A percentile compares a stretch with the other conserved stretches of the same genome.
Conservation (phyloP, 1,140 invertebrate species). For the Aphelenchoides fujianensis region DNA sequence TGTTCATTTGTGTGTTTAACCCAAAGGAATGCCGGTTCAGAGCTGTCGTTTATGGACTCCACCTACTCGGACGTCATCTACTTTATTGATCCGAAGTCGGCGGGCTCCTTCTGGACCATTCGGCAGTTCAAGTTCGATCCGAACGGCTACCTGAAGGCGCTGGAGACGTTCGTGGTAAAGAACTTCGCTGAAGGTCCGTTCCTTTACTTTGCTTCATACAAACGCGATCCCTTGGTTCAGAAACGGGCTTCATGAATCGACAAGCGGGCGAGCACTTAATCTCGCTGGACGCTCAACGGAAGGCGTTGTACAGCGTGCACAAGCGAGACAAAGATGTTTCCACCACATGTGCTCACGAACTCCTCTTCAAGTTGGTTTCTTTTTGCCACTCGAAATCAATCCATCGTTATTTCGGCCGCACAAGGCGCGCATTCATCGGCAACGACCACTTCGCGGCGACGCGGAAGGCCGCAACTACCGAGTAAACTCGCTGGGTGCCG, state of each 20-base stretch:
- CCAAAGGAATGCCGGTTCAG: not conserved
- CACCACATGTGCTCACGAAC: slow-evolving; percentile 28
- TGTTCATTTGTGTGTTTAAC: not conserved
- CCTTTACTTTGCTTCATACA: slow-evolving; percentile 14
- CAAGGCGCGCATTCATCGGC: slow-evolving; percentile 10
- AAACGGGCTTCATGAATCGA: slow-evolving; percentile 7
- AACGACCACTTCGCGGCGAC: not conserved
- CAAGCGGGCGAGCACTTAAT: slow-evolving; percentile 21
- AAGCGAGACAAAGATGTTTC: slow-evolving; percentile 22
- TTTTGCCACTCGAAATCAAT: not conserved
- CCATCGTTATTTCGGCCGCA: slow-evolving; percentile 25
- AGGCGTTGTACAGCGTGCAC: slow-evolving; percentile 19
- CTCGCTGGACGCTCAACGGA: slow-evolving; percentile 25
- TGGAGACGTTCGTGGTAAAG: slow-evolving; percentile 40
- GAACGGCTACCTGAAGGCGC: slow-evolving; percentile 35
- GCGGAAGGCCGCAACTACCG: not conserved
- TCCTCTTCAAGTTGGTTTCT: slow-evolving; percentile 25
- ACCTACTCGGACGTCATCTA: slow-evolving; percentile 40
- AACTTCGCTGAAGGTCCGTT: slow-evolving; percentile 35
- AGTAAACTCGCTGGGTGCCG: slow-evolving; percentile 24
- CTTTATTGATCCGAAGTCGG: slow-evolving; percentile 40
- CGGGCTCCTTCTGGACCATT: slow-evolving; percentile 34
- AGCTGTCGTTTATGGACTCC: slow-evolving; percentile 41
- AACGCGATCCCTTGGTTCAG: not conserved
- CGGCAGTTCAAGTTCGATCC: slow-evolving; percentile 36